Evolutionary conservation across 1,140 invertebrate genomes (phyloP).

Genomic region (Ceratitis capitata): DNA sequence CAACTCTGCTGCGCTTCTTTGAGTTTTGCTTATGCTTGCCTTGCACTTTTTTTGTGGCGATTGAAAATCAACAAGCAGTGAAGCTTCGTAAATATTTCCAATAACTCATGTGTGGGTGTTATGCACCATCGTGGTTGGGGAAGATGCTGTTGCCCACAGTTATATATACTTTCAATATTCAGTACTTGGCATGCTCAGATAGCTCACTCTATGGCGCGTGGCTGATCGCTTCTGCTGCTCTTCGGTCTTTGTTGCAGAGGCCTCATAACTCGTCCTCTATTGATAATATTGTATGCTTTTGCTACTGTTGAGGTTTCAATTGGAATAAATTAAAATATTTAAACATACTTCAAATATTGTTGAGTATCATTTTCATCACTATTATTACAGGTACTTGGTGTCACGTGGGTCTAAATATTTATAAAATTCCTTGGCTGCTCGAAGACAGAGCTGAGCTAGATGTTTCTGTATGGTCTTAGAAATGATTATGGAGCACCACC

Average conservation of each 20-base stretch:
- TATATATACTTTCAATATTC: not conserved
- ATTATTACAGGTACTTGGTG: not conserved
- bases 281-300: not conserved
- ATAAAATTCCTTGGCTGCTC: no score
- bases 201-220: not conserved
- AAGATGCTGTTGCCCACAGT: not conserved
- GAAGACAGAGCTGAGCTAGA: no score
- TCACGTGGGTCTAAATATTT: no score
- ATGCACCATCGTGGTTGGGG: not conserved
- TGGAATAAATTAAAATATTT: not conserved
- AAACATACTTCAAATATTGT: not conserved
- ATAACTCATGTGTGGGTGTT: not conserved
- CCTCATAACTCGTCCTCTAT: not conserved
- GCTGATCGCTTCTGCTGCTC: not conserved
- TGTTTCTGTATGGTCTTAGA: no score
- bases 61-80: not conserved
- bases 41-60: not conserved
- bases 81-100: not conserved
- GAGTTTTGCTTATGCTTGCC: not conserved
- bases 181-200: not conserved
- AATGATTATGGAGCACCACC: no score
- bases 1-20: no score
- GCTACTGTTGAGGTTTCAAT: conserved; percentile 9
- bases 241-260: not conserved
- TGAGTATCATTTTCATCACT: not conserved